Evolutionary conservation across 1,140 invertebrate genomes (phyloP), one percentile per base, ranked within the genome.

Genomic region (Euwallacea fornicatus): DNA sequence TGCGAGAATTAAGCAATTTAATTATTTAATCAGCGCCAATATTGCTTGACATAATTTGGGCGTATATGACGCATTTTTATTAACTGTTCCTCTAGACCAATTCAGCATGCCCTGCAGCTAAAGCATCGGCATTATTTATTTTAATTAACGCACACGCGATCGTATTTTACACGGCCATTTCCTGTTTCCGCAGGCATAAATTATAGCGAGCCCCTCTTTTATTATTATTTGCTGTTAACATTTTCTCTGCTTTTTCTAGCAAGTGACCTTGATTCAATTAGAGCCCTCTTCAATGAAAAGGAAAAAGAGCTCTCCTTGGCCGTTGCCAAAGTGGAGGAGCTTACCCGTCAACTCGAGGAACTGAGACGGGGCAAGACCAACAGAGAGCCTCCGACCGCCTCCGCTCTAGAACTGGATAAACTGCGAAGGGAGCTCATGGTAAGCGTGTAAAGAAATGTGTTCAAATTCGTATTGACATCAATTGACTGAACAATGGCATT

Each of bases 271-370:
- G 96, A 98, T 83, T 95, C 94, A 67, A 97, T 98, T 78, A 90
- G 95, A 68, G 93, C 94, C 16, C 86, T 98, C 59, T 98, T 98
- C 87, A 97, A 95, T 86, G 95, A 98, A 81, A 98, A 98, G 82
- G 96, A 98, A 80, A 98, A 98, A 81, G 96, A 98, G 83, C 84
- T 98, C 47, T 94, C 93, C 42, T 82, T 97, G 85, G 96, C 96
- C 1, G 94, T 97, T 76, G 92, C 93, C 74, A 97, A 97, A 84
- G 96, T 98, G 76, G 96, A 98, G 78, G 94, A 97, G 81, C 83
- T 98, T 77, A 98, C 95, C 64, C 84, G 92, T 77, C 96, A 98
- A 82, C 84, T 98, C 75, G 96, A 98, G 79, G 94, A 97, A 76
- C 83, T 98, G 53, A 83, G 90, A 70, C 81, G 91, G 74, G 89